Conservation (phyloP, 2,888 invertebrate species). For the Entomobrya multifasciata region DNA sequence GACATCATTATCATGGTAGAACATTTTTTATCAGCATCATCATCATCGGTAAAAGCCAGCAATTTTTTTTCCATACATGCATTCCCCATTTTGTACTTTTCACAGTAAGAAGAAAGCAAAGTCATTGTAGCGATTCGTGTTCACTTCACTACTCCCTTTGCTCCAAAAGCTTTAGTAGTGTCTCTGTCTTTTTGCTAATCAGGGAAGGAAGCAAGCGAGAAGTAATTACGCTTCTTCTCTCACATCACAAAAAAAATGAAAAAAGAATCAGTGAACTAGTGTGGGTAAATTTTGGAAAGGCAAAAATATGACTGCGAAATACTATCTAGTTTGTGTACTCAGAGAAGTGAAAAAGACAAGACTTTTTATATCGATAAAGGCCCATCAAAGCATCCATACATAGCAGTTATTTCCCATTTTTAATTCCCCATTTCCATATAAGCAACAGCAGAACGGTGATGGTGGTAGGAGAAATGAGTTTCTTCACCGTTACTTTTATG, state of each 20-base stretch:
- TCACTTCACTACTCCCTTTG: conserved; percentile 28
- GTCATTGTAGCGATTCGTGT: neutral
- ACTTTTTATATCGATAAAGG: conserved; percentile 57
- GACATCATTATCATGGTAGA: conserved; percentile 3
- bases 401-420: conserved; percentile 66
- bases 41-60: conserved; percentile 19
- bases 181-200: conserved; percentile 60
- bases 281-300: neutral
- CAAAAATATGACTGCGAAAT: neutral
- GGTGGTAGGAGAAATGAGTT: neutral
- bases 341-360: conserved; percentile 41
- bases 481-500: neutral
- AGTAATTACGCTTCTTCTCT: conserved; percentile 64
- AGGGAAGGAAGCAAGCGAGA: conserved; percentile 54
- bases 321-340: conserved; percentile 17
- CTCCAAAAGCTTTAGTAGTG: neutral
- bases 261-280: neutral
- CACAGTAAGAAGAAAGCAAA: neutral
- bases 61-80: neutral
- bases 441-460: conserved; percentile 32
- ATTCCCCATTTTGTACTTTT: neutral
- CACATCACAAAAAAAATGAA: conserved; percentile 27
- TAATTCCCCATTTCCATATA: conserved; percentile 64
- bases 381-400: conserved; percentile 63
- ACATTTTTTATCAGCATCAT: conserved; percentile 19